Evolutionary conservation across 2,113 vertebrate genomes (phyloP), one percentile per base, ranked within the genome.

Genomic region (Uria aalge): DNA sequence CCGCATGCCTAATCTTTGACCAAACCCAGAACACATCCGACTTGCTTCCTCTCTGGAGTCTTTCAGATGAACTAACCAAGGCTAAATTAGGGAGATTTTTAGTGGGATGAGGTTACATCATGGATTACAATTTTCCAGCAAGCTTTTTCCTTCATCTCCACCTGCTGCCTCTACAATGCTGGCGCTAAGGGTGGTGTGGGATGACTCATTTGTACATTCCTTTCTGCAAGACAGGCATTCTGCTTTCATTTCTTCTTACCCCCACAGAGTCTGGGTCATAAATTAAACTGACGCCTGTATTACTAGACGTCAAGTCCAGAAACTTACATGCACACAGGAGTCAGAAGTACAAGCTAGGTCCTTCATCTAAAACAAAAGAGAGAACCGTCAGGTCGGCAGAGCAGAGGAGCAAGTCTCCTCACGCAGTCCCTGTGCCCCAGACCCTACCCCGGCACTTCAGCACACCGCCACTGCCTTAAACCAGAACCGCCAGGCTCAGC

Each of bases 291-390:
- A 85, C 27, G 26, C 27, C 22, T 5, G 26, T 47, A 60, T 41
- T 55, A 66, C 81, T 43, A 75, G 48, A 13, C 22, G 79, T 15
- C 85, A 50, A 78, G 79, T 41, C 82, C 79, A 71, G 76, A 84
- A 55, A 94, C 89, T 88, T 90, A 90, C 84, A 96, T n/a, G 74
- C 59, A 96, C 38, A 88, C 11, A 53, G 74, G 74, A 87, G 62
- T 85, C 87, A 85, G 90, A 96, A 92, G 91, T 34, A 92, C 91
- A 95, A 94, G 91, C 71, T 76, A 91, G 40, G 66, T 90, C 92
- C 92, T 95, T 85, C 91, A 95, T 89, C 88, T 95, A 88, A 47
- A 96, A 90, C 66, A 83, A 73, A 92, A 41, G 30, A 73, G 41
- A 60, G 21, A 79, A 36, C 86, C 0, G 0, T 79, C 60, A 91